phyloP scores from a whole-genome alignment of 2,888 invertebrate species.

The Monoplex corrugatus region DNA sequence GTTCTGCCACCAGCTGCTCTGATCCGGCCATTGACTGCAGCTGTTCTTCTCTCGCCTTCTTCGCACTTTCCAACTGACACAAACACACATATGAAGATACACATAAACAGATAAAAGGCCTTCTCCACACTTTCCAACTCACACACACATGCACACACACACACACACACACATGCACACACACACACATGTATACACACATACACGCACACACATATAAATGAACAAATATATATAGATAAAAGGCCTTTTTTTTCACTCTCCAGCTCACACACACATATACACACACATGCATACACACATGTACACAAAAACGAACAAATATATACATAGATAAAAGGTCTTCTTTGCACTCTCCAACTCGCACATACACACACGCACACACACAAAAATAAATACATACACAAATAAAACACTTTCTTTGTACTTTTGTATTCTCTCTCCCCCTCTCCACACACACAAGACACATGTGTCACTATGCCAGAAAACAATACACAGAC shows the following conservation, averaged over 20 bases:
- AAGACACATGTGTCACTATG: too few relatives aligned
- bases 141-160: background rate
- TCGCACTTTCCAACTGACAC: constrained; percentile 53
- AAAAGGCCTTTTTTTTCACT: background rate
- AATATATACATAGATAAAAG: too few relatives aligned
- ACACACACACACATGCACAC: background rate
- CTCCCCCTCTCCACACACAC: too few relatives aligned
- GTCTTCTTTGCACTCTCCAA: too few relatives aligned
- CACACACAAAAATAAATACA: too few relatives aligned
- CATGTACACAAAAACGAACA: too few relatives aligned
- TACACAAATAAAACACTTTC: too few relatives aligned
- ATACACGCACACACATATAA: background rate
- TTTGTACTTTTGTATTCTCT: too few relatives aligned
- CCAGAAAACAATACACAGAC: too few relatives aligned
- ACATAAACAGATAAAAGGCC: background rate
- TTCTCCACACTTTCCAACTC: background rate
- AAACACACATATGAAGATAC: background rate
- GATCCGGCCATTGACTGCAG: constrained; percentile 50
- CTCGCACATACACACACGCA: too few relatives aligned
- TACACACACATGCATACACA: background rate
- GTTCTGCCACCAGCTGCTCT: constrained; percentile 54
- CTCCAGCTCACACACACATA: background rate
- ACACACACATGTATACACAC: background rate
- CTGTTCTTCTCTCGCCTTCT: constrained; percentile 50
- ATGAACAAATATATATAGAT: background rate